Evolutionary conservation across 2,888 invertebrate species (phyloP).

Genomic region (Poecilus cupreus): DNA sequence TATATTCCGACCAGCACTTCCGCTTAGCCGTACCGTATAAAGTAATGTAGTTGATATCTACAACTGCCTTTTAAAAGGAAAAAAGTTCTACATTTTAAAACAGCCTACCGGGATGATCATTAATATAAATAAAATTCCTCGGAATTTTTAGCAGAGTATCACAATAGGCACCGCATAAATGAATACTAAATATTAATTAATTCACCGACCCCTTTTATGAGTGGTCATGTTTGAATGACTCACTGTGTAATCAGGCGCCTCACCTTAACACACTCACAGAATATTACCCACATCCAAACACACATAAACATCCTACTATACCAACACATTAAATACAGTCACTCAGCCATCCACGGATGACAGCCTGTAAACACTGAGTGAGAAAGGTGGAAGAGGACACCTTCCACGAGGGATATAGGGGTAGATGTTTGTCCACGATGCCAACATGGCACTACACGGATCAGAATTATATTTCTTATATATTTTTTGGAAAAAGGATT

Average conservation of each 20-base stretch:
- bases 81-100: too few species aligned
- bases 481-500: too few species aligned
- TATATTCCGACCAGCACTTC: too few species aligned
- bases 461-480: too few species aligned
- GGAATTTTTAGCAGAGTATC: not conserved
- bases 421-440: too few species aligned
- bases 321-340: conserved; percentile 3
- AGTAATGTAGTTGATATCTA: too few species aligned
- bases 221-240: not conserved
- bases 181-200: conserved; percentile 8
- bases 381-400: too few species aligned
- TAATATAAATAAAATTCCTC: not conserved
- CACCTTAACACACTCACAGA: not conserved
- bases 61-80: too few species aligned
- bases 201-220: not conserved
- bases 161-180: conserved; percentile 2
- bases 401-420: too few species aligned
- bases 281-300: not conserved
- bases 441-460: too few species aligned
- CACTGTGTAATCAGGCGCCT: conserved; percentile 13
- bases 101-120: too few species aligned
- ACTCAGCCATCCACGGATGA: not conserved
- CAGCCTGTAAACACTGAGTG: not conserved
- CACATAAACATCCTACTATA: not conserved
- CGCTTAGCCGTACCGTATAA: too few species aligned